A percentile compares a stretch with the other conserved stretches of the same genome.
Conservation (phyloP, 2,888 invertebrate species). For the Crepidodera aurea region DNA sequence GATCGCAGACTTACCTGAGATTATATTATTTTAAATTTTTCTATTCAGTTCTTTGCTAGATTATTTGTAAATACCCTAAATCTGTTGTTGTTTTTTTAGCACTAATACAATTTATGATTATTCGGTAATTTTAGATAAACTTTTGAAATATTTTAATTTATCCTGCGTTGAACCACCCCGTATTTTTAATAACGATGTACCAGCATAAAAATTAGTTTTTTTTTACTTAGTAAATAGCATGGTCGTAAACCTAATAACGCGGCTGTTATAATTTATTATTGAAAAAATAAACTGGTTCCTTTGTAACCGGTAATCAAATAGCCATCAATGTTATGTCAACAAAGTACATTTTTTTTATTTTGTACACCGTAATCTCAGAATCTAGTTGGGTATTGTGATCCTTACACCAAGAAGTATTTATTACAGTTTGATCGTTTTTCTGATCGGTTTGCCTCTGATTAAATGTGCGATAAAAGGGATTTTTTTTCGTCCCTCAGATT, state of each 20-base stretch:
- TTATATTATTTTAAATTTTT: no score
- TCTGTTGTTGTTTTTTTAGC: no score
- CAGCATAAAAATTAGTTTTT: constrained; percentile 31
- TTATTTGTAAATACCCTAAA: no score
- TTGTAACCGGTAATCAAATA: constrained; percentile 44
- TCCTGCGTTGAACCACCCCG: not conserved
- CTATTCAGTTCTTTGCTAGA: no score
- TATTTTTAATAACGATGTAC: constrained; percentile 29
- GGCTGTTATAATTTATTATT: constrained; percentile 42
- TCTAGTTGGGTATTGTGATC: not conserved
- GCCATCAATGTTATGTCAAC: constrained; percentile 43
- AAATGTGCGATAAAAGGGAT: no score
- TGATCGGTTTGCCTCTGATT: no score
- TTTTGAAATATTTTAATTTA: no score
- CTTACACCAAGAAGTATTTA: not conserved
- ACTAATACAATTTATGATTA: no score
- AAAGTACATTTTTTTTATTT: constrained; percentile 30
- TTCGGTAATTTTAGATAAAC: no score
- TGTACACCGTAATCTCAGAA: not conserved
- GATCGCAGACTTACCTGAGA: no score
- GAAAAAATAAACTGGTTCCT: constrained; percentile 44
- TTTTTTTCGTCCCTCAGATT: no score
- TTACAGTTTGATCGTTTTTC: not conserved
- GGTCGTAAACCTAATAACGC: constrained; percentile 40
- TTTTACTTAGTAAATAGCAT: constrained; percentile 38